Evolutionary conservation across 2,888 invertebrate species (phyloP).

Genomic region (Amiota mariae): DNA sequence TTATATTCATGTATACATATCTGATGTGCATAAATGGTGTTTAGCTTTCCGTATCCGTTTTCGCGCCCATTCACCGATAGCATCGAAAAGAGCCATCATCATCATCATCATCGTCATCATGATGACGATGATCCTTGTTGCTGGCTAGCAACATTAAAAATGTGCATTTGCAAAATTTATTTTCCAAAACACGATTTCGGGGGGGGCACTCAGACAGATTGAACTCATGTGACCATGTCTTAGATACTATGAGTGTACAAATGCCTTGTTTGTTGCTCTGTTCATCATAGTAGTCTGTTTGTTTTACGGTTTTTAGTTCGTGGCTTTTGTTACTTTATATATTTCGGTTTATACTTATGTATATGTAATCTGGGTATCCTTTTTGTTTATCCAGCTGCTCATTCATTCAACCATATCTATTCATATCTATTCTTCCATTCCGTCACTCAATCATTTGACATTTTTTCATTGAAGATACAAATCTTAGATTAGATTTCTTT

Average conservation of each 20-base stretch:
- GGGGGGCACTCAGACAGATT: neutral
- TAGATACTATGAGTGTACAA: neutral
- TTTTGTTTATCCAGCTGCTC: conserved; percentile 21
- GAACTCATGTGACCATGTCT: conserved; percentile 1
- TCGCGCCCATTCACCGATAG: neutral
- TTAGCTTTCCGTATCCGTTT: neutral
- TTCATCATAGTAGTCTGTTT: neutral
- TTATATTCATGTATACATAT: too few species aligned
- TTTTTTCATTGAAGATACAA: too few species aligned
- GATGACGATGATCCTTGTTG: neutral
- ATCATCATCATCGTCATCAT: neutral
- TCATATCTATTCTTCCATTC: too few species aligned
- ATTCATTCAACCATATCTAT: neutral
- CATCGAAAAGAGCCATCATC: too few species aligned
- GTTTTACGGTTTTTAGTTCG: conserved; percentile 15
- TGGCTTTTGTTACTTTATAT: conserved; percentile 8
- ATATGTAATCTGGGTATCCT: conserved; percentile 8
- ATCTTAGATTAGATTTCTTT: too few species aligned
- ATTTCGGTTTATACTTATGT: conserved; percentile 6
- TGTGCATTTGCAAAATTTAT: conserved; percentile 8
- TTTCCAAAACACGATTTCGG: neutral
- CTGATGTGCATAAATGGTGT: neutral
- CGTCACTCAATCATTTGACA: too few species aligned
- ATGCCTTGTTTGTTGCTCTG: conserved; percentile 1
- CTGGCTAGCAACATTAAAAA: neutral